phyloP scores from a whole-genome alignment of 2,113 vertebrate genomes.

The Prunella fulvescens region DNA sequence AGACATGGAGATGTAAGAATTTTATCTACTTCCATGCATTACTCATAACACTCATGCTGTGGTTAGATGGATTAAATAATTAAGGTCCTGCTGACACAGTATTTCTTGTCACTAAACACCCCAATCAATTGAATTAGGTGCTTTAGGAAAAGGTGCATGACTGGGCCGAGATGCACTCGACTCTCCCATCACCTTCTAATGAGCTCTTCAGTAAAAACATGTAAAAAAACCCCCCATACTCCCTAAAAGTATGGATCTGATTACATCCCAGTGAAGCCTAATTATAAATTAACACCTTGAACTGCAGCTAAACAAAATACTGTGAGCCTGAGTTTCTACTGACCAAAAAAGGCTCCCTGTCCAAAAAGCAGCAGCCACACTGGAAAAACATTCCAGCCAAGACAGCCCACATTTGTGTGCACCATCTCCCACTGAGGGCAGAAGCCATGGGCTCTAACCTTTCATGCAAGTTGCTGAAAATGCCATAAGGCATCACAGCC shows the following conservation, averaged over 20 bases:
- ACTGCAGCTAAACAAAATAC: neutral
- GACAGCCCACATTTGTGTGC: neutral
- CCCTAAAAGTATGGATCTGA: neutral
- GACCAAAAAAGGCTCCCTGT: neutral
- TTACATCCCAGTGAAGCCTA: neutral
- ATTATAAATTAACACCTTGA: neutral
- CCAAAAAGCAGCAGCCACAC: neutral
- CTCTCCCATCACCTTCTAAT: neutral
- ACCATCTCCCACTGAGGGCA: neutral
- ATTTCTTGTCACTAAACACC: slow-evolving; percentile 8
- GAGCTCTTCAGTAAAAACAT: neutral
- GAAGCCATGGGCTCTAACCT: neutral
- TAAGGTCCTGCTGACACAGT: neutral
- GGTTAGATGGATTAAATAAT: neutral
- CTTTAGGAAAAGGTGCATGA: neutral
- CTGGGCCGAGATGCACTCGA: neutral
- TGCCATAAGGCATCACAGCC: neutral
- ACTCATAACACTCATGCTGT: neutral
- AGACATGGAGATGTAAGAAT: neutral
- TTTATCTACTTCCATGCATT: neutral
- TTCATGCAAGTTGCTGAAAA: neutral
- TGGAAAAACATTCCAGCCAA: neutral
- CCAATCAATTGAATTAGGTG: neutral
- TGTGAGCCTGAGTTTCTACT: neutral
- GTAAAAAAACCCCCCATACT: fast-evolving